Base-by-base conservation (phyloP, 2,888 invertebrate species). In the Hipparchia sbordonii region DNA sequence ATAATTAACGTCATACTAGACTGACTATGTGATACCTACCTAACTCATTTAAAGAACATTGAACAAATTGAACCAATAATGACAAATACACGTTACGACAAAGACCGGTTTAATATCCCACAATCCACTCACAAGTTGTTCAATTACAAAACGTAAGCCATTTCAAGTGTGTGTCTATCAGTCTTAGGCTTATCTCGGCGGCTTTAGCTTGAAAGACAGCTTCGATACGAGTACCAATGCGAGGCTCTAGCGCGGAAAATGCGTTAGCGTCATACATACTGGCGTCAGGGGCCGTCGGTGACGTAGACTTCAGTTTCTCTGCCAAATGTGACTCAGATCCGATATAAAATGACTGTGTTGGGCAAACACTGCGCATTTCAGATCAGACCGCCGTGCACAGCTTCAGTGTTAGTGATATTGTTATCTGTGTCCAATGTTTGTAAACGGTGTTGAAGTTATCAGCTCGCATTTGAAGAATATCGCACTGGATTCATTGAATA, bases 281-380 rank as follows among this genome's bases (percentile, higher is more conserved):
- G 77, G 84, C 92, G 91, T 91, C 90, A 90, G 83, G 76, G 75
- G 78, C 66, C 77, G 70, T 72, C 69, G 80, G 81, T 92, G 91
- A 92, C 92, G 92, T 86, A 81, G 80, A 78, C 81, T 74, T 68
- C 85, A 84, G 83, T 80, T 80, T 81, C 84, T 87, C 85, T 90
- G 91, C 92, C 92, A 92, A 92, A 84, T 87, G 81, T 85, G 90
- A 91, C 77, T 91, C 92, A 91, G 82, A 76, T 68, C 77, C 81
- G 79, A 87, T 93, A 93, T 93, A 93, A 90, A 92, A 87, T 85
- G 81, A 80, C 80, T 79, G 79, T 78, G 78, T 77, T 79, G 80
- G 81, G 82, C 81, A 78, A 78, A 78, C 81, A 82, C 76, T 78
- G 80, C 82, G 82, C 92, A 93, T 87, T 91, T 82, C 77, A 80